Percentiles rank a stretch among this genome's conserved stretches.
Evolutionary conservation across 53 echinoderm and acorn worm species (phyloP).

Genomic region (Zoroaster sp.): DNA sequence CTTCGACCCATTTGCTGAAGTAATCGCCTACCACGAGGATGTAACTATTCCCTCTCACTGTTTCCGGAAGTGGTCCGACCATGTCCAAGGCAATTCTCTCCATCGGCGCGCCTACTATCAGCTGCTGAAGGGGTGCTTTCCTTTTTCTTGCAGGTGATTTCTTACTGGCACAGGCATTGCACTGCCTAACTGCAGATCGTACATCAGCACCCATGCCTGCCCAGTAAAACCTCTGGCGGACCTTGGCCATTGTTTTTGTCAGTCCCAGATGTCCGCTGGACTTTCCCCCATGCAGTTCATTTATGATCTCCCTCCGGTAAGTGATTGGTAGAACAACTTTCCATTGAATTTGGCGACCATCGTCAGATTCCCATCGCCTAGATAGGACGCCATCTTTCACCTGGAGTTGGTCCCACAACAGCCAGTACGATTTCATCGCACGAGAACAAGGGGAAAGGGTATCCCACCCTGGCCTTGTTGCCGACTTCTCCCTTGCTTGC

Average conservation of each 20-base stretch:
- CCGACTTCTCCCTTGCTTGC: not conserved
- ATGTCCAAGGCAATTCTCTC: slow-evolving; percentile 38
- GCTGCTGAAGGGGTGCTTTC: slow-evolving; percentile 27
- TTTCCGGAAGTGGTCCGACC: slow-evolving; percentile 26
- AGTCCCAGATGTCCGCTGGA: slow-evolving; percentile 12
- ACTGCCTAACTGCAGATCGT: slow-evolving; percentile 14
- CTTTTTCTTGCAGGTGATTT: slow-evolving; percentile 25
- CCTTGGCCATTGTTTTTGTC: slow-evolving; percentile 10
- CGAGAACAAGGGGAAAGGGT: not conserved
- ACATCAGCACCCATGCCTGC: not conserved
- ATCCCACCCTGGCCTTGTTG: not conserved
- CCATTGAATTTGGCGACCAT: not conserved
- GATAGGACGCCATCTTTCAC: not conserved
- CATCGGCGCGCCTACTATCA: not conserved
- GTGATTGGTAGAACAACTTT: not conserved
- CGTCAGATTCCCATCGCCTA: slow-evolving; percentile 29
- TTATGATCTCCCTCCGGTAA: not conserved
- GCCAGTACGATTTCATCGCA: slow-evolving; percentile 7
- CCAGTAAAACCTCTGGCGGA: slow-evolving; percentile 26
- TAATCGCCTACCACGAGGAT: slow-evolving; percentile 31
- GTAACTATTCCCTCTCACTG: slow-evolving; percentile 29
- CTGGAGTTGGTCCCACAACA: slow-evolving; percentile 19
- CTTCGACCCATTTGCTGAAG: slow-evolving; percentile 44
- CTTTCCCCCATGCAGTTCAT: slow-evolving; percentile 15
- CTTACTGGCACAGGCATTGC: slow-evolving; percentile 29